These are phyloP conservation scores for Napeogenes inachia DNA, from an alignment of 2,888 invertebrate species.

Conservation along the genomic window DNA sequence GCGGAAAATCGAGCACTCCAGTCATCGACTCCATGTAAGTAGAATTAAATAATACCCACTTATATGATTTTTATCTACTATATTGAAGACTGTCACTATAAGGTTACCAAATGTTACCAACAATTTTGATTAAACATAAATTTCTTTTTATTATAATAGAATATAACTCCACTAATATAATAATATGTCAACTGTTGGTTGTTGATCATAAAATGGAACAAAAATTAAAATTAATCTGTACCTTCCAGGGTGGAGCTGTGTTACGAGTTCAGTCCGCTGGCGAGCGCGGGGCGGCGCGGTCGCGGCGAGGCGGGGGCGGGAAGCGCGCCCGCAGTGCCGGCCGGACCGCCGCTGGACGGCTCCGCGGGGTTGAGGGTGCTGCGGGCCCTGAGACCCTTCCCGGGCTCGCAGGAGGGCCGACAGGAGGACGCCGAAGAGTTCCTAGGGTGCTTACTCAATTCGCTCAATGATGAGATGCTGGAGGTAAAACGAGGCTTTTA, in stretches of 20 bases:
- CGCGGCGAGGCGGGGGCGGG: conserved; percentile 59
- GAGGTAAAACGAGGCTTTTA: conserved; percentile 75
- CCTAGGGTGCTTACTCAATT: conserved; percentile 93
- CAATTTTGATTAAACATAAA: too few species aligned
- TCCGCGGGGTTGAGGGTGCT: conserved; percentile 90
- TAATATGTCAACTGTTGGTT: too few species aligned
- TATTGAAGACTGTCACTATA: too few species aligned
- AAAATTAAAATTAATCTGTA: too few species aligned
- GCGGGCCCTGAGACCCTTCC: conserved; percentile 82
- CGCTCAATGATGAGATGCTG: conserved; percentile 97
- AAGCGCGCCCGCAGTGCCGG: conserved; percentile 73
- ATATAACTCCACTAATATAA: too few species aligned
- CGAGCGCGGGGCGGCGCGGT: conserved; percentile 59
- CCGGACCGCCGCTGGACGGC: conserved; percentile 94
- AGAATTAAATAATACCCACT: neutral
- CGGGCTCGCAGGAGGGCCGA: conserved; percentile 85
- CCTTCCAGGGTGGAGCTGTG: conserved; percentile 83
- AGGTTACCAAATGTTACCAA: too few species aligned
- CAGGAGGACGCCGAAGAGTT: conserved; percentile 99
- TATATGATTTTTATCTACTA: too few species aligned
- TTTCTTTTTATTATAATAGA: too few species aligned
- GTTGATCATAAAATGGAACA: too few species aligned
- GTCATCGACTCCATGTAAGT: conserved; percentile 96
- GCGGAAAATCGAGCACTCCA: conserved; percentile 83
- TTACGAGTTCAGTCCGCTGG: conserved; percentile 85